Evolutionary conservation across 1,140 invertebrate species (phyloP).

Genomic region (Drosophila rufa): DNA sequence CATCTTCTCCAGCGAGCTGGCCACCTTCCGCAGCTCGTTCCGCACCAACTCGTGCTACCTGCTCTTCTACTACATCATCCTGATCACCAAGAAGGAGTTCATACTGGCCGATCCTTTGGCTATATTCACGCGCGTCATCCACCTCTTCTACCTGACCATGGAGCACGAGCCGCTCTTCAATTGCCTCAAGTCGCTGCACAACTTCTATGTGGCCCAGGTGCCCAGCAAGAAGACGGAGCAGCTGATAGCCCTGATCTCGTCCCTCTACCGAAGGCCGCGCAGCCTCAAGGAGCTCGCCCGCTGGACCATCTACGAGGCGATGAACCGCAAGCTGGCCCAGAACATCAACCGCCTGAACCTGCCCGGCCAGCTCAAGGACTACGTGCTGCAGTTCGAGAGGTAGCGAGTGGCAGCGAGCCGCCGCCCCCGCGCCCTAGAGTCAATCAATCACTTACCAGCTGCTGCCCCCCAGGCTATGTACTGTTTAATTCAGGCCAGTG

Average conservation of each 20-base stretch:
- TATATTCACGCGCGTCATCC: constrained; percentile 88
- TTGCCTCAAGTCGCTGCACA: constrained; percentile 88
- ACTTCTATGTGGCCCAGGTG: constrained; percentile 89
- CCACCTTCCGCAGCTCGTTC: constrained; percentile 87
- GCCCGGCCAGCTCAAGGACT: constrained; percentile 89
- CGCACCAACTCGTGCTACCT: constrained; percentile 88
- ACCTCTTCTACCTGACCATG: constrained; percentile 90
- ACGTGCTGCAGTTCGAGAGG: constrained; percentile 89
- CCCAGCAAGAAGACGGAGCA: constrained; percentile 88
- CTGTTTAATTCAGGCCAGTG: constrained; percentile 14
- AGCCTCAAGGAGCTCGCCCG: constrained; percentile 89
- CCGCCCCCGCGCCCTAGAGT: constrained; percentile 51
- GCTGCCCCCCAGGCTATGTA: constrained; percentile 32
- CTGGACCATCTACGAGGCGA: constrained; percentile 88
- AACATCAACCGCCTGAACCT: constrained; percentile 89
- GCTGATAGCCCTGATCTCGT: constrained; percentile 87
- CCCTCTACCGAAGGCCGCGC: constrained; percentile 88
- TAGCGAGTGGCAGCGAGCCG: constrained; percentile 67
- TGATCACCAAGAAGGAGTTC: constrained; percentile 89
- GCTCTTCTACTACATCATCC: constrained; percentile 89
- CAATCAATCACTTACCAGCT: constrained; percentile 69
- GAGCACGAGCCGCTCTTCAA: constrained; percentile 88
- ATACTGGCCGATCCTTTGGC: constrained; percentile 88
- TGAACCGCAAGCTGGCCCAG: constrained; percentile 88
- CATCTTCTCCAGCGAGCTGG: constrained; percentile 83